phyloP scores from a whole-genome alignment of 2,797 vertebrate genomes.

The Alcedo quadribrachys region DNA sequence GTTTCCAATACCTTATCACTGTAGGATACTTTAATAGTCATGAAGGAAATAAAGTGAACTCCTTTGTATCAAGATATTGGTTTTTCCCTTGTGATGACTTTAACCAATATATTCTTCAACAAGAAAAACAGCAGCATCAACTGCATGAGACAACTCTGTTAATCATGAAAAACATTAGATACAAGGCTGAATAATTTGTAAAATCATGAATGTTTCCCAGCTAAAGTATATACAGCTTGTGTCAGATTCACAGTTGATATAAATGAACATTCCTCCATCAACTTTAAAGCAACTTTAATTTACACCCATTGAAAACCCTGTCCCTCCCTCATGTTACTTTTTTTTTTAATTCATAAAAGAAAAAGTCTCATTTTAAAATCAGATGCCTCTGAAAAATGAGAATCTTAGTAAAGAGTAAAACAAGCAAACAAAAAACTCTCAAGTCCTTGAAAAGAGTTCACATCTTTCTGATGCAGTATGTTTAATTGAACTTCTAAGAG shows the following conservation, averaged over 20 bases:
- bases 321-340: not conserved
- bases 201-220: not conserved
- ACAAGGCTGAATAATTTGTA: not conserved
- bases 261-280: not conserved
- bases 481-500: slow-evolving; percentile 51
- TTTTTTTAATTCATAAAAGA: not conserved
- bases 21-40: not conserved
- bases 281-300: not conserved
- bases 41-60: slow-evolving; percentile 42
- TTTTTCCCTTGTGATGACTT: not conserved
- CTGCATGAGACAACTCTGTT: not conserved
- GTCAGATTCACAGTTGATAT: not conserved
- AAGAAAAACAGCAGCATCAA: slow-evolving; percentile 10
- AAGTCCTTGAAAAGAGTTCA: not conserved
- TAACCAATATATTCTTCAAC: slow-evolving; percentile 19
- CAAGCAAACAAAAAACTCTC: not conserved
- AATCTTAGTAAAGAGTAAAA: not conserved
- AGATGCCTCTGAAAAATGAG: not conserved
- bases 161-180: slow-evolving; percentile 20
- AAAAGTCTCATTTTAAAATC: not conserved
- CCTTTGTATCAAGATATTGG: slow-evolving; percentile 14
- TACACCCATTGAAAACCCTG: not conserved
- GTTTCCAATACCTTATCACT: slow-evolving; percentile 23
- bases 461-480: not conserved
- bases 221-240: not conserved